Conservation (phyloP, 1,140 invertebrate genomes). For the Aphaenogaster rudis region DNA sequence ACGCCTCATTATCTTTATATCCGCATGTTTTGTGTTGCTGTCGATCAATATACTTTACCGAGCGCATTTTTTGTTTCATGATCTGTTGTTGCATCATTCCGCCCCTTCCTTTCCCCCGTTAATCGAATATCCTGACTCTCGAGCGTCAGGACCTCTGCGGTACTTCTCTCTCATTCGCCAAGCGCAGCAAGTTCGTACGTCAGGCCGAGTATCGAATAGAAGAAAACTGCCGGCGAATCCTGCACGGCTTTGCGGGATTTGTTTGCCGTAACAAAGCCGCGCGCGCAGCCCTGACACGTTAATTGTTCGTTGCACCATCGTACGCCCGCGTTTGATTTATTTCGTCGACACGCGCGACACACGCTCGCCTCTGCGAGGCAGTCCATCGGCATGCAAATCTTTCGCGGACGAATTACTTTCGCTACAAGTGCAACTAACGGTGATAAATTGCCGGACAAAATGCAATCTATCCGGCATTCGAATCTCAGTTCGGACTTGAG, state of each 20-base stretch:
- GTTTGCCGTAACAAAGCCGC: conserved; percentile 68
- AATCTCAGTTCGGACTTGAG: conserved; percentile 35
- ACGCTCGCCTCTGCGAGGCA: conserved; percentile 35
- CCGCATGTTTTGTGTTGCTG: background rate
- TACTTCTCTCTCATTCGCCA: conserved; percentile 24
- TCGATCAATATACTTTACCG: conserved; percentile 10
- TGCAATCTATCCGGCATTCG: conserved; percentile 44
- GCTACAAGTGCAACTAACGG: conserved; percentile 54
- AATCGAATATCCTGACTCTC: conserved; percentile 22
- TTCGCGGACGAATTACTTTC: conserved; percentile 60
- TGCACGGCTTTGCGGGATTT: conserved; percentile 46
- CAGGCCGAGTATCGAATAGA: conserved; percentile 21
- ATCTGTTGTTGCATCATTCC: conserved; percentile 19
- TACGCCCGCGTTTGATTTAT: conserved; percentile 69
- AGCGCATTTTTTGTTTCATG: conserved; percentile 10
- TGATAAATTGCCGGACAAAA: conserved; percentile 54
- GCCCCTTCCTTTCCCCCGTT: background rate
- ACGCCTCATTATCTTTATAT: background rate
- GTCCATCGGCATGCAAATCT: conserved; percentile 63
- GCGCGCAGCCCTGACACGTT: conserved; percentile 62
- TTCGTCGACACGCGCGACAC: conserved; percentile 56
- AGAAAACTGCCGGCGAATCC: conserved; percentile 44
- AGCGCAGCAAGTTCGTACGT: conserved; percentile 32
- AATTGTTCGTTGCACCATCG: conserved; percentile 65
- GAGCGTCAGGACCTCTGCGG: background rate